Conservation (phyloP, 2,888 invertebrate species). For the Antheraea assamensis region DNA sequence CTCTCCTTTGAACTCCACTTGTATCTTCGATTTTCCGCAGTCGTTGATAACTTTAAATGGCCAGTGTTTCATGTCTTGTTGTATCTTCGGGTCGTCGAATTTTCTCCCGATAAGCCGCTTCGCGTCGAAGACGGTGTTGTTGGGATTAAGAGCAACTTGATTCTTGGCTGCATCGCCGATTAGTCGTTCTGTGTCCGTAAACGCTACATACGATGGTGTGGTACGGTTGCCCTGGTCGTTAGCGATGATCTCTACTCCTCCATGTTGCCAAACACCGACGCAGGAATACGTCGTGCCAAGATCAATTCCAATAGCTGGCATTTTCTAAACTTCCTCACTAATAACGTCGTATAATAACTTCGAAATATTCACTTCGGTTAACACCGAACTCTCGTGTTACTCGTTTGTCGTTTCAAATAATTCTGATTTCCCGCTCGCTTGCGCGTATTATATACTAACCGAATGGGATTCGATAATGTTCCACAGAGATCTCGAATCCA, state of each 20-base stretch:
- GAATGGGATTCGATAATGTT: constrained; percentile 55
- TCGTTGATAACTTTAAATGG: constrained; percentile 89
- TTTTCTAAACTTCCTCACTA: constrained; percentile 44
- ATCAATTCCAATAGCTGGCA: constrained; percentile 82
- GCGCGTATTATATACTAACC: constrained; percentile 52
- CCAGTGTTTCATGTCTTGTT: constrained; percentile 92
- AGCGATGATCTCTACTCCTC: constrained; percentile 88
- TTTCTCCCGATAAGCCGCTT: constrained; percentile 91
- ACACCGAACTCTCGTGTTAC: constrained; percentile 53
- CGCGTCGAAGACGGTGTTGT: constrained; percentile 88
- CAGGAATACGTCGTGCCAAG: constrained; percentile 82
- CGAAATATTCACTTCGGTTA: constrained; percentile 46
- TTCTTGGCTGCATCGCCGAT: constrained; percentile 88
- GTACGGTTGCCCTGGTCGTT: constrained; percentile 87
- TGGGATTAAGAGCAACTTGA: constrained; percentile 87
- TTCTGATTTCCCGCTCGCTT: constrained; percentile 57
- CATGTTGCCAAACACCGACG: constrained; percentile 82
- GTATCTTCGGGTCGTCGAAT: constrained; percentile 87
- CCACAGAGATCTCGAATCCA: constrained; percentile 39
- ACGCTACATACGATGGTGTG: constrained; percentile 89
- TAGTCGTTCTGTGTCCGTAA: constrained; percentile 86
- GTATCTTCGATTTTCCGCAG: constrained; percentile 85
- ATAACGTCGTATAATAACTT: constrained; percentile 27
- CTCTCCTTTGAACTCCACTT: constrained; percentile 86
- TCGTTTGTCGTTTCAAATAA: constrained; percentile 63